Evolutionary conservation across 2,888 invertebrate species (phyloP).

Genomic region (Peribatodes rhomboidaria): DNA sequence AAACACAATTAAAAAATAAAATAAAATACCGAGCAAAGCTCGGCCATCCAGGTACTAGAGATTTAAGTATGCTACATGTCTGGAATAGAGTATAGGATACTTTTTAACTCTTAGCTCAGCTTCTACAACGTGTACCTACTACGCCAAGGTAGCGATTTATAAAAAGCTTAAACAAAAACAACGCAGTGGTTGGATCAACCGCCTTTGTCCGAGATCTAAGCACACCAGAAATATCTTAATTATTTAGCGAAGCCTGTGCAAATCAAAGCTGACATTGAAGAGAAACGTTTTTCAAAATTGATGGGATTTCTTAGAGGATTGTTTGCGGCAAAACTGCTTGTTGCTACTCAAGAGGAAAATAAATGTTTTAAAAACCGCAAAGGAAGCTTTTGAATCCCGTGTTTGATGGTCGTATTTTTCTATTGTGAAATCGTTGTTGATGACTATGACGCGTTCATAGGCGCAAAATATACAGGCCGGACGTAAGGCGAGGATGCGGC

Average conservation of each 20-base stretch:
- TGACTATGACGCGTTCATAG: too few relatives aligned
- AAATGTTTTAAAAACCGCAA: not conserved
- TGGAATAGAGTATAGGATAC: too few relatives aligned
- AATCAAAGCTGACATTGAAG: conserved; percentile 51
- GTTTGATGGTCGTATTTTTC: not conserved
- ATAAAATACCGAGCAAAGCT: too few relatives aligned
- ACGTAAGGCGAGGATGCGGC: too few relatives aligned
- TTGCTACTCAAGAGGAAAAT: not conserved
- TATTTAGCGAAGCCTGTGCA: conserved; percentile 45
- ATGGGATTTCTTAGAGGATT: conserved; percentile 19
- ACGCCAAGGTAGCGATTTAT: not conserved
- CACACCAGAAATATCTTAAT: conserved; percentile 40
- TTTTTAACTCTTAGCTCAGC: too few relatives aligned
- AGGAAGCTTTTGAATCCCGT: not conserved
- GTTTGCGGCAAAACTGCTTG: conserved; percentile 1
- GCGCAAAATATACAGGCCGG: too few relatives aligned
- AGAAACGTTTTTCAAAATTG: conserved; percentile 42
- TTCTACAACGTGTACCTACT: too few relatives aligned
- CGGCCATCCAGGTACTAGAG: too few relatives aligned
- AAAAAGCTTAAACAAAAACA: conserved; percentile 1
- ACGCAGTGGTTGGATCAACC: conserved; percentile 15
- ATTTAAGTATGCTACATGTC: too few relatives aligned
- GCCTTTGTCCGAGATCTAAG: conserved; percentile 45
- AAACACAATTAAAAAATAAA: too few relatives aligned
- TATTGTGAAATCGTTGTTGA: too few relatives aligned